phyloP scores from a whole-genome alignment of 2,113 vertebrate species.

The Paradoxurus hermaphroditus region DNA sequence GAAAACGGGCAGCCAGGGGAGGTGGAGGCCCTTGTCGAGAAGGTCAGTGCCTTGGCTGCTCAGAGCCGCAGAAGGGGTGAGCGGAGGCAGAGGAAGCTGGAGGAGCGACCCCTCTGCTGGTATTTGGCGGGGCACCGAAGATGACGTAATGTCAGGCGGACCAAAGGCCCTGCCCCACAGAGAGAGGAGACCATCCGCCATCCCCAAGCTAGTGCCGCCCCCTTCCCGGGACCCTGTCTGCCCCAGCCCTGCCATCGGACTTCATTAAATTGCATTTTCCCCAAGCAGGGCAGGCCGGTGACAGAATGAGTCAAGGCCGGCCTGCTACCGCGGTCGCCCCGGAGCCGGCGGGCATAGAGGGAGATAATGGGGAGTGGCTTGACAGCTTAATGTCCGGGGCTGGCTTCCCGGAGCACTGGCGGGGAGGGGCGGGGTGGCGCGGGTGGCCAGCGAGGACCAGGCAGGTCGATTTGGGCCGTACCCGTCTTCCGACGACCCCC shows the following conservation, averaged over 20 bases:
- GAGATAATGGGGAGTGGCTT: constrained; percentile 67
- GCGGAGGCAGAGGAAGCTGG: neutral
- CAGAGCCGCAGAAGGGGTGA: neutral
- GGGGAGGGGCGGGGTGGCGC: neutral
- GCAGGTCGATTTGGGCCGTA: neutral
- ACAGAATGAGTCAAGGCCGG: constrained; percentile 73
- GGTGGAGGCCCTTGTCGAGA: neutral
- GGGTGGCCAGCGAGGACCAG: neutral
- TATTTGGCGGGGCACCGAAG: neutral
- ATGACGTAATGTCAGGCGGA: neutral
- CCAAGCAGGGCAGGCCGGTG: constrained; percentile 54
- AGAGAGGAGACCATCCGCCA: neutral
- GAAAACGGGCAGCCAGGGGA: constrained; percentile 33
- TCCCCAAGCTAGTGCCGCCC: neutral
- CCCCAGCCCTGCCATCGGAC: constrained; percentile 40
- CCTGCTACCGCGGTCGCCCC: constrained; percentile 74
- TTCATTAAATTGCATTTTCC: constrained; percentile 71
- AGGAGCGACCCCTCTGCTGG: neutral
- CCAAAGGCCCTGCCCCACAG: neutral
- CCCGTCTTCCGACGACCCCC: neutral
- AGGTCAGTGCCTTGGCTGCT: neutral
- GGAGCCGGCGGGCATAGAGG: constrained; percentile 67
- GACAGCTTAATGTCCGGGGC: constrained; percentile 72
- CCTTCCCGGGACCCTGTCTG: constrained; percentile 34
- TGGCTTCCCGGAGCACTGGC: constrained; percentile 26